These are phyloP conservation scores for Anguilla megastoma DNA, from an alignment of 2,797 vertebrate species.

Conservation along the genomic window DNA sequence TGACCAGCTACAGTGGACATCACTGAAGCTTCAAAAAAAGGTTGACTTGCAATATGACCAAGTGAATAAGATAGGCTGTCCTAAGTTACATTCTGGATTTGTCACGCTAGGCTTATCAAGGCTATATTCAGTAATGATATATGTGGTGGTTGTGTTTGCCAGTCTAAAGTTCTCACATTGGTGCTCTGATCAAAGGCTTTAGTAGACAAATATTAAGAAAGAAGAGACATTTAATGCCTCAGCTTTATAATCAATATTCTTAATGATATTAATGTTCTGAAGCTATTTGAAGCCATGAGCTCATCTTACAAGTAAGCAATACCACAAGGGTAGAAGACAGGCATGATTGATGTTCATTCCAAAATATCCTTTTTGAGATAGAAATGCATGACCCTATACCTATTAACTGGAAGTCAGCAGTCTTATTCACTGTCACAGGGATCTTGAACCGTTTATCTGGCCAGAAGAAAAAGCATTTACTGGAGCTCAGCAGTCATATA, in stretches of 20 bases:
- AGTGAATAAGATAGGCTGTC: not conserved
- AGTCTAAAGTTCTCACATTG: not conserved
- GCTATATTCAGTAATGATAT: not conserved
- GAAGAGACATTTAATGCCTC: not conserved
- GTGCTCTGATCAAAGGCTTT: not conserved
- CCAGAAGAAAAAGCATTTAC: not conserved
- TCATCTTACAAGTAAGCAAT: conserved; percentile 4
- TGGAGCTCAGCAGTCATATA: not conserved
- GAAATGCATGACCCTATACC: not conserved
- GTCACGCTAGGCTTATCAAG: not conserved
- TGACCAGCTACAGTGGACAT: not conserved
- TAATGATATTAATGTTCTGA: not conserved
- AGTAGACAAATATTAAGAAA: not conserved
- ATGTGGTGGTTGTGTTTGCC: not conserved
- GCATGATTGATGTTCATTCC: not conserved
- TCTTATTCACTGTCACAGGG: not conserved
- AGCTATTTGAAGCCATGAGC: not conserved
- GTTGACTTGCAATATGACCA: not conserved
- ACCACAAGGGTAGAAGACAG: not conserved
- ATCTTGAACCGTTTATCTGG: not conserved
- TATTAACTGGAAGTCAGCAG: not conserved
- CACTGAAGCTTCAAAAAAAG: not conserved
- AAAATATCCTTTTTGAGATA: not conserved
- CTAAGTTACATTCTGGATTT: not conserved
- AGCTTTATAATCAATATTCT: not conserved